Evolutionary conservation across 2,888 invertebrate genomes (phyloP), one percentile per base, ranked within the genome.

Genomic region (Phyllotreta cruciferae): DNA sequence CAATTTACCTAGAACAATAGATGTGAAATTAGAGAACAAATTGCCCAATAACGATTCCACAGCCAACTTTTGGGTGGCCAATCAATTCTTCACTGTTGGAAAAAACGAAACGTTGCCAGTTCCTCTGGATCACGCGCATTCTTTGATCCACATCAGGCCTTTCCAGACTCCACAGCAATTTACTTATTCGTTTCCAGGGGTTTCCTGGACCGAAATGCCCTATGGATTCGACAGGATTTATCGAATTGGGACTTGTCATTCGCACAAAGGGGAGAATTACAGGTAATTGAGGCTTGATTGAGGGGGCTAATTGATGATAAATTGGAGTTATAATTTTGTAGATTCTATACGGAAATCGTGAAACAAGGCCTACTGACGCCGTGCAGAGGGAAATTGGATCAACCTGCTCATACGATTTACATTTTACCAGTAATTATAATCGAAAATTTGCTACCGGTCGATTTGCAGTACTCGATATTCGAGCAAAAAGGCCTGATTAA

Each of bases 381-480:
- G 63, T 71, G 74, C 69, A 73, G 52, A 79, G 85, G 54, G 24
- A 69, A 70, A 47, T 66, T 68, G 14, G 73, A 73, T 37, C 87
- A 94, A 66, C 94, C 96, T 4, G 97, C 93, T 0, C 98, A 98
- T 81, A 89, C 90, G 10, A 89, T 98, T 65, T 88, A 89, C 1
- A 83, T 99, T 49, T 83, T 93, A 70, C 92, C 97, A 34, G 94
- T 95, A 0, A 84, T 98, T 11, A 86, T 91, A 10, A 79, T 98
- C 3, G 88, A 90, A 68, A 98, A 98, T 85, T 85, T 98, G 64
- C 85, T 98, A 56, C 98, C 98, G 0, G 85, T 90, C 70, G 93
- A 93, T 80, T 78, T 94, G 63, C 83, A 86, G 58, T 92, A 86
- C 75, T 86, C 86, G 74, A 81, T 85, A 41, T 81, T 82, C 9